Conservation (phyloP, 92 coral and sea anemone genomes). For the Actinernus sp. region DNA sequence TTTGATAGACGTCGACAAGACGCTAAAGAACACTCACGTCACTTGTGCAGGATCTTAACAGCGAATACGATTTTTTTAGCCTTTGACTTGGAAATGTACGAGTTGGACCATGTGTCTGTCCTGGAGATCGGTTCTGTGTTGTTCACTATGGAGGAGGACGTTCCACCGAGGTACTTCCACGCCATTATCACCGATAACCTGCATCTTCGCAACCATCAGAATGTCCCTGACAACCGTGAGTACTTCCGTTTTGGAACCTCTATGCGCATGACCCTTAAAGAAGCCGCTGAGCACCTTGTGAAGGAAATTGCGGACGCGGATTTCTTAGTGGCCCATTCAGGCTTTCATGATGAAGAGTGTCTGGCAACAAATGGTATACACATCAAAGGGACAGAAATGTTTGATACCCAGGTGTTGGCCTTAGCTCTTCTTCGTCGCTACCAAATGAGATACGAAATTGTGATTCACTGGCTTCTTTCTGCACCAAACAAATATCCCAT, state of each 20-base stretch:
- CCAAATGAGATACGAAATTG: no score
- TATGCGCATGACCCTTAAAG: no score
- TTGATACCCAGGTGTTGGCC: no score
- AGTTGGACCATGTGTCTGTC: conserved; percentile 69
- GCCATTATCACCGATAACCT: no score
- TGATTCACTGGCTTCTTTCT: no score
- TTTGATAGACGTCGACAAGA: conserved; percentile 31
- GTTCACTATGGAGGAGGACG: no score
- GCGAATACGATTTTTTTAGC: conserved; percentile 2
- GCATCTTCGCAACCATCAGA: conserved; percentile 51
- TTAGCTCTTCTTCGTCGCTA: no score
- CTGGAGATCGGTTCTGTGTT: conserved; percentile 21
- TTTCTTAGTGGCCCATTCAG: conserved; percentile 64
- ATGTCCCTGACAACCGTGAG: conserved; percentile 67
- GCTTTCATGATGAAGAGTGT: conserved; percentile 40
- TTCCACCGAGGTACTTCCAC: no score
- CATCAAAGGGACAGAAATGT: conserved; percentile 30
- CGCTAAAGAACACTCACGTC: conserved; percentile 20
- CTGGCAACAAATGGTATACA: conserved; percentile 32
- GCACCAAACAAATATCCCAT: no score
- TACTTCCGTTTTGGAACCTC: conserved; percentile 71
- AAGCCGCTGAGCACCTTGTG: conserved; percentile 61
- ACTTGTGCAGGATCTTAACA: conserved; percentile 9
- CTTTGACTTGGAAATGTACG: no score
- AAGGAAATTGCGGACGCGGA: conserved; percentile 35